Evolutionary conservation across 2,797 vertebrate species (phyloP), one percentile per base, ranked within the genome.

Genomic region (Babyrousa celebensis): DNA sequence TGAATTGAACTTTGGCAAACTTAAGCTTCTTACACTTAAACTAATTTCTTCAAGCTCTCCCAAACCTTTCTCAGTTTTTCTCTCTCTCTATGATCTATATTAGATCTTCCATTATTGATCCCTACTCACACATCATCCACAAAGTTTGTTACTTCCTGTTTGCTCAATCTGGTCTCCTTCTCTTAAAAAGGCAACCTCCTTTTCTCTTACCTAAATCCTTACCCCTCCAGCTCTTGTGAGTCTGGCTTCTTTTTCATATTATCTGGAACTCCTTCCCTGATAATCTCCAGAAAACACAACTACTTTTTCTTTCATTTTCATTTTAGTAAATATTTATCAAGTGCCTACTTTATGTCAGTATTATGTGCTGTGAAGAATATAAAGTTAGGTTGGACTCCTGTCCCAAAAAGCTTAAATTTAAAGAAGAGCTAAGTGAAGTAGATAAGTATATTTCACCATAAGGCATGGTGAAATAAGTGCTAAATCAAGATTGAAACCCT

Each of bases 1-100:
- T 96, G 89, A 72, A 82, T 68, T 89, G 83, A 91, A 80, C 91
- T 95, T 77, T 74, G 60, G 67, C 32, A 77, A 89, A 75, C 11
- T 12, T 91, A 97, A 96, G 89, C 92, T 84, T 89, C 92, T 95
- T 97, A 94, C 3, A 77, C 88, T 87, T 72, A 86, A 94, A 89
- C 65, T 67, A 40, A 6, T 75, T 96, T 96, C 88, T 97, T 83
- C 54, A 72, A 84, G 89, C 25, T 94, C 87, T 97, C 52, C 16
- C 79, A 85, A 95, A n/a, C 75, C 32, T 60, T 2, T 82, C 88
- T 74, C 63, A 78, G 7, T 58, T 85, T 83, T 65, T 54, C 36
- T 65, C 70, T 12, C 1, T 12, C 1, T n/a, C 65, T 87, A 32
- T 86, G 75, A 91, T n/a, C 78, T n/a, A 2, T 72, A 62, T 84